Conservation (phyloP, 2,113 vertebrate genomes). For the rabbit (Oryctolagus cuniculus) region mOryCun1.1 NC_091434.1:50783001-50783500, state of each 20-base stretch:
- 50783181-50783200: constrained; percentile 25
- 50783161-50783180: constrained; percentile 23
- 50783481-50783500: constrained; percentile 25
- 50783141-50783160: neutral
- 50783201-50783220: constrained; percentile 54
- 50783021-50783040: constrained; percentile 96
- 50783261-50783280: neutral
- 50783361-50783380: neutral
- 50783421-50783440: neutral
- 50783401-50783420: constrained; percentile 23
- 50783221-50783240: neutral
- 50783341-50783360: neutral
- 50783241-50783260: neutral
- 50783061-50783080: constrained; percentile 28
- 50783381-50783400: constrained; percentile 39
- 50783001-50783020: constrained; percentile 96
- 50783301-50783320: neutral
- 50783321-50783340: constrained; percentile 22
- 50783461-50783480: neutral
- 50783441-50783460: neutral
- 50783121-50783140: neutral
- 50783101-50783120: constrained; percentile 24
- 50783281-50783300: neutral
- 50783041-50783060: neutral
- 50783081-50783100: constrained; percentile 25